phyloP scores from a whole-genome alignment of 2,113 vertebrate genomes.

The Corythaixoides concolor region DNA sequence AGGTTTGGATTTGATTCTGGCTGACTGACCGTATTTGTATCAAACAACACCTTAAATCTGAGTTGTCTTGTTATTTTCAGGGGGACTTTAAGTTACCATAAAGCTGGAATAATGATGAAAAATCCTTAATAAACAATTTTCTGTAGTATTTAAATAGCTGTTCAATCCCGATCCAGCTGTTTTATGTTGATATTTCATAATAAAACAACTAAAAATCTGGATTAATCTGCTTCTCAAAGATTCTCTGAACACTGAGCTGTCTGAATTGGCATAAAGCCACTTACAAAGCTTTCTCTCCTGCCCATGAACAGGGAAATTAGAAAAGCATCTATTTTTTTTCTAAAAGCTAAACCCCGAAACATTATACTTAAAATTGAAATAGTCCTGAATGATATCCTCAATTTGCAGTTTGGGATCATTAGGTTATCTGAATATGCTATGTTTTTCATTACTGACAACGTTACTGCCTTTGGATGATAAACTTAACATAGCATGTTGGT shows the following conservation, averaged over 20 bases:
- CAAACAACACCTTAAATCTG: not conserved
- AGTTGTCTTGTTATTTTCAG: not conserved
- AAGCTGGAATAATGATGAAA: constrained; percentile 5
- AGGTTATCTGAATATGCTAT: not conserved
- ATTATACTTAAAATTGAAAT: not conserved
- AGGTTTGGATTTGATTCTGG: not conserved
- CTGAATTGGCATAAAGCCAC: constrained; percentile 44
- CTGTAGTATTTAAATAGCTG: not conserved
- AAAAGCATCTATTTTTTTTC: not conserved
- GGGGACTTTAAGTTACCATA: not conserved
- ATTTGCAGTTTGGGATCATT: not conserved
- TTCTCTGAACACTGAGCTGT: not conserved
- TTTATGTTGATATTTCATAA: constrained; percentile 52
- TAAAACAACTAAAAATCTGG: constrained; percentile 35
- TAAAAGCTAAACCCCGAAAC: not conserved
- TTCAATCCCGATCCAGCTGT: constrained; percentile 41
- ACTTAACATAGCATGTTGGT: not conserved
- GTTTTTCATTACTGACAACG: not conserved
- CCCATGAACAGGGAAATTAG: not conserved
- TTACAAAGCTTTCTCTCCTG: not conserved
- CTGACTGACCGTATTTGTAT: not conserved
- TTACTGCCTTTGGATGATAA: not conserved
- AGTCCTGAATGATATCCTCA: not conserved
- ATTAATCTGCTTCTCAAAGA: constrained; percentile 39
- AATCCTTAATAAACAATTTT: constrained; percentile 57